Evolutionary conservation across 2,113 vertebrate genomes (phyloP), one percentile per base, ranked within the genome.

Genomic region (Gobio gobio): DNA sequence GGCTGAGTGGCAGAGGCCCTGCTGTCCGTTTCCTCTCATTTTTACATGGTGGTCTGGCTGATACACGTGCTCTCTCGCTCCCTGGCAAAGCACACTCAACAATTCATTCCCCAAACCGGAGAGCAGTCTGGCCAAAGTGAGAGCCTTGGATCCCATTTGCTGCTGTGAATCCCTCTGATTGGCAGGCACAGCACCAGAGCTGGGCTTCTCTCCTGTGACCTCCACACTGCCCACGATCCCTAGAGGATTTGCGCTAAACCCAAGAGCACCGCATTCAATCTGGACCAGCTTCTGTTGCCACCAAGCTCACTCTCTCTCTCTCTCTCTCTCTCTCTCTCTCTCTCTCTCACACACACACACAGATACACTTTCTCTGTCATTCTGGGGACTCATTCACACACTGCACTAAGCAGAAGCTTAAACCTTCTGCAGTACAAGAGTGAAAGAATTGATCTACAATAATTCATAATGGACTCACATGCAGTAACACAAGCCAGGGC

Each of bases 321-420:
- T 22, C 36, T 40, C 18, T 40, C 33, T 70, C 79, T 61, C 78
- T 58, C 36, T 18, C 72, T 54, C 47, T 40, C 73, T 10, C 45
- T 40, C 18, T 40, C 33, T 70, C 79, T 61, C 78, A 33, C 85
- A 70, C 43, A 29, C 22, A 5, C 13, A 26, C 59, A n/a, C 12
- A 36, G 47, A 74, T 59, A 59, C 22, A 29, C 26, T 26, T 86
- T 74, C 87, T 89, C 56, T 47, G 80, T 87, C 86, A 83, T 63
- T 63, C 22, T 84, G 29, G 72, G 80, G 83, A 87, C 90, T 90
- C 83, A 87, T 87, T 89, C 82, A 90, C 84, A 90, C 79, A 75
- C 85, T 78, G 82, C 45, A 49, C 43, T 51, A 77, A 36, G 26
- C 47, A 88, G 78, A 85, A 78, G 83, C 89, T 86, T 90, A 33